Base-by-base conservation (phyloP, 2,797 vertebrate species). In the Dallia pectoralis region DNA sequence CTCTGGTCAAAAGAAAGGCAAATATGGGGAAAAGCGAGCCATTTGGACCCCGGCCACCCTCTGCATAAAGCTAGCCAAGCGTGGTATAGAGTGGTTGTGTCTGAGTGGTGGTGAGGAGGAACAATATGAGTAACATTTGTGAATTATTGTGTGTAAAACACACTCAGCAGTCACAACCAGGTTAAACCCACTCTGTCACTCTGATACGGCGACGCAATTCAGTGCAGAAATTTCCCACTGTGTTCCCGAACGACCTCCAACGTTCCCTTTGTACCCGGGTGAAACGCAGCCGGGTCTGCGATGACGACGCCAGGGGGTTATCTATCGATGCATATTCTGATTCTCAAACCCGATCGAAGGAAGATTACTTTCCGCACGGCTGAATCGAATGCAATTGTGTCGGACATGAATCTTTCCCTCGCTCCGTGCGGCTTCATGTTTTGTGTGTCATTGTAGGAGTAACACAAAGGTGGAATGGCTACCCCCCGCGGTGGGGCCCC, bases 61-160 rank as follows among this genome's bases (percentile, higher is more conserved):
- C 51, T 56, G 51, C n/a, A 56, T 56, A n/a, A 56, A 22, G 22
- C 51, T 22, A 19, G 51, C 22, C 51, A 56, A 19, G 22, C 18
- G 6, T 56, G 40, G 18, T 56, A 7, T 56, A 9, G 18, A 56
- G n/a, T n/a, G n/a, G n/a, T n/a, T n/a, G n/a, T n/a, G 18, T 56
- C 51, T 56, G 51, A 19, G 51, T 56, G 51, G 51, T 56, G 19
- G 22, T 19, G 51, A 19, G 51, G 51, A 22, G 51, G 51, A 18
- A 56, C 19, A 56, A 56, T n/a, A 56, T 19, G 19, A 22, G 51
- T 56, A 56, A n/a, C 4, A 12, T 32, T 19, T 3, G 29, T 63
- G 25, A 63, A 63, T 63, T 27, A 63, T 27, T 63, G 61, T 63
- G 61, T 18, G 27, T 32, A 32, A 63, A 63, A 63, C 61, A 62